Evolutionary conservation across 2,113 vertebrate species (phyloP).

Genomic region (Anseranas semipalmata): DNA sequence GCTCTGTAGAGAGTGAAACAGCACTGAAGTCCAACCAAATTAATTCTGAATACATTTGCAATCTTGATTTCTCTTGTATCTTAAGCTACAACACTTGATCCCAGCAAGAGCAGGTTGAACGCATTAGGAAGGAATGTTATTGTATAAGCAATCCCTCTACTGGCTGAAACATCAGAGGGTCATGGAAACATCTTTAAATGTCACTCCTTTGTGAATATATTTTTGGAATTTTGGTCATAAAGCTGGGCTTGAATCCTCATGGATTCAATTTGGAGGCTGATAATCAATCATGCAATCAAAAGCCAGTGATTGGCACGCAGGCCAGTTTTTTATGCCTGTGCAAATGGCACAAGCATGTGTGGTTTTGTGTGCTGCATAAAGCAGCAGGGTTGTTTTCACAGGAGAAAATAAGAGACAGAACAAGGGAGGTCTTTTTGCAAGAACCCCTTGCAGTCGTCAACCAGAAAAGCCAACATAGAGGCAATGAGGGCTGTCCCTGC

Average conservation of each 20-base stretch:
- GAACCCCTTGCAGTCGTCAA: neutral
- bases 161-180: constrained; percentile 54
- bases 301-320: neutral
- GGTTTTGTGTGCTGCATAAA: neutral
- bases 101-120: constrained; percentile 48
- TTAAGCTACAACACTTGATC: constrained; percentile 47
- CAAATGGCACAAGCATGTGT: neutral
- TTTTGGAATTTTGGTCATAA: constrained; percentile 43
- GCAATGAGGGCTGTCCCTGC: rapidly evolving
- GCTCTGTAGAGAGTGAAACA: constrained; percentile 11
- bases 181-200: constrained; percentile 48
- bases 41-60: constrained; percentile 30
- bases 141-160: constrained; percentile 39
- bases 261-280: constrained; percentile 16
- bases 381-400: neutral
- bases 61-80: constrained; percentile 50
- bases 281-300: constrained; percentile 41
- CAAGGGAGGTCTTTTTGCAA: neutral
- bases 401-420: neutral
- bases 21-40: neutral
- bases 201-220: constrained; percentile 8
- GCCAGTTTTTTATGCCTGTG: neutral
- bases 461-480: neutral
- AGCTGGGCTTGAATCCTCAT: neutral
- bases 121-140: constrained; percentile 56